phyloP scores from a whole-genome alignment of 2,888 invertebrate species.

The Clistopyga incitator region DNA sequence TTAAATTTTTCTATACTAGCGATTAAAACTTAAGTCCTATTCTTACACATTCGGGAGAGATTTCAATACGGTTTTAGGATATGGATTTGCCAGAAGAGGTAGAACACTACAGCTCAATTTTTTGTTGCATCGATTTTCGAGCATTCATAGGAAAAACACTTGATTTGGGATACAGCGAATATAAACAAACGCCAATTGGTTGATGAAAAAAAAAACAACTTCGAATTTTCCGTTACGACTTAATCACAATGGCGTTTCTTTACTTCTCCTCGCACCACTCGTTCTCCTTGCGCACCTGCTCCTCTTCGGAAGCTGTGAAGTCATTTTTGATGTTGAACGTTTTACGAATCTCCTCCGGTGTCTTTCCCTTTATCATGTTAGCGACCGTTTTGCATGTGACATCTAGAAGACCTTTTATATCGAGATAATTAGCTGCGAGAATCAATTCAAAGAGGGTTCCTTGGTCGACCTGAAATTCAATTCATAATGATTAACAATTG shows the following conservation, averaged over 20 bases:
- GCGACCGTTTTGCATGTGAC: slow-evolving; percentile 99
- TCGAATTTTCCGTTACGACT: slow-evolving; percentile 23
- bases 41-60: not conserved
- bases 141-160: not conserved
- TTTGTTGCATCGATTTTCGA: not conserved
- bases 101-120: not conserved
- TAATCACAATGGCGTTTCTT: slow-evolving; percentile 64
- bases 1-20: slow-evolving; percentile 47
- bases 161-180: not conserved
- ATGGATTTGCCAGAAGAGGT: not conserved
- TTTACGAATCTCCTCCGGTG: slow-evolving; percentile 98
- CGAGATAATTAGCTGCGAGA: slow-evolving; percentile 98
- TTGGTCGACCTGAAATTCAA: slow-evolving; percentile 91
- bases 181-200: not conserved
- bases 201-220: not conserved
- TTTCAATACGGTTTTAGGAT: not conserved
- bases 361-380: slow-evolving; percentile 99
- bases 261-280: slow-evolving; percentile 97
- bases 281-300: slow-evolving; percentile 98
- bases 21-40: slow-evolving; percentile 39
- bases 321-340: slow-evolving; percentile 99
- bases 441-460: slow-evolving; percentile 98
- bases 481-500: not conserved
- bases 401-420: slow-evolving; percentile 97
- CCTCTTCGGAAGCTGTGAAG: slow-evolving; percentile 98